Conservation (phyloP, 2,888 invertebrate species). For the Harpalus rubripes region DNA sequence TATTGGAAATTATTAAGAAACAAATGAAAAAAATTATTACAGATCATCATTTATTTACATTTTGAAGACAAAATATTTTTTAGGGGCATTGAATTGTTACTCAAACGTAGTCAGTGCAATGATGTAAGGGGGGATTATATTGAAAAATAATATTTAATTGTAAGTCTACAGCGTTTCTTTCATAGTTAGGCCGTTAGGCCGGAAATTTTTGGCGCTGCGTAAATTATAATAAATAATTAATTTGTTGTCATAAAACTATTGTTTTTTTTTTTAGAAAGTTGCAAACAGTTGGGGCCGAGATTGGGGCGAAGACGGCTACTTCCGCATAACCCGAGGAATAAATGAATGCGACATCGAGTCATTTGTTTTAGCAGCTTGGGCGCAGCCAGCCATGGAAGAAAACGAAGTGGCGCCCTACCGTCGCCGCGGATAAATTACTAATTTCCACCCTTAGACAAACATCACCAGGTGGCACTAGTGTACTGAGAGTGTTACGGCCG, state of each 20-base stretch:
- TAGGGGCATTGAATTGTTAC: too few relatives aligned
- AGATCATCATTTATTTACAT: too few relatives aligned
- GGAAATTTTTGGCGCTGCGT: too few relatives aligned
- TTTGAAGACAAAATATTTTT: too few relatives aligned
- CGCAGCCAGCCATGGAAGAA: constrained; percentile 73
- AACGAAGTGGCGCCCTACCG: constrained; percentile 66
- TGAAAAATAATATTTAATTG: too few relatives aligned
- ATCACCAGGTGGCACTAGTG: constrained; percentile 35
- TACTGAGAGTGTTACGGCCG: neutral
- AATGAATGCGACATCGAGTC: constrained; percentile 95
- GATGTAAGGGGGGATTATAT: too few relatives aligned
- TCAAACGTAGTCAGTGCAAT: too few relatives aligned
- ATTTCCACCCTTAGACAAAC: constrained; percentile 12
- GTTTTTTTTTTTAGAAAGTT: constrained; percentile 83
- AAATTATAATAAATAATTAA: too few relatives aligned
- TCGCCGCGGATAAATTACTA: constrained; percentile 51
- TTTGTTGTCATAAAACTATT: neutral
- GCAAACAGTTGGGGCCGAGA: constrained; percentile 95
- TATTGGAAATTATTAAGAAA: too few relatives aligned
- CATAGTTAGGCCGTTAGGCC: too few relatives aligned
- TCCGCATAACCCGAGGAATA: constrained; percentile 89
- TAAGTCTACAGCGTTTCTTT: too few relatives aligned
- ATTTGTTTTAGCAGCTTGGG: constrained; percentile 91
- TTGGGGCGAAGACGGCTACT: constrained; percentile 96
- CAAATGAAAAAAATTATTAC: too few relatives aligned